Base-by-base conservation (phyloP, 2,797 vertebrate species). In the Tarsius wallacei region DNA sequence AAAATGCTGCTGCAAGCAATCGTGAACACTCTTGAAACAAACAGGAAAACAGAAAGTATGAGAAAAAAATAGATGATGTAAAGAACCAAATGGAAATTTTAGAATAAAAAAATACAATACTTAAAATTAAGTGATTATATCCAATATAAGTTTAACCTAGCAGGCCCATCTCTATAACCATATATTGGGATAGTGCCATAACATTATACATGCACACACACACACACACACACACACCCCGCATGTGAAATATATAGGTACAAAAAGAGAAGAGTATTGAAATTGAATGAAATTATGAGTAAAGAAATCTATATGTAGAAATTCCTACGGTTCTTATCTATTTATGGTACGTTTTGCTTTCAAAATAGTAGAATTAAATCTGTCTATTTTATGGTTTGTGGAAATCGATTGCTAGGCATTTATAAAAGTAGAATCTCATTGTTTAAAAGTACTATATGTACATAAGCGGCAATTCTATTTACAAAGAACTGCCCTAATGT, bases 401-500 rank as follows among this genome's bases (percentile, higher is more conserved):
- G 87, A 97, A 90, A 96, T 63, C 82, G 61, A 89, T 47, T 53
- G 15, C 64, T 96, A 73, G 57, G 33, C 68, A 94, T 71, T 93
- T 87, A 90, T 9, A 76, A 84, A 97, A 63, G 57, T 80, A 95
- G 70, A 96, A 91, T 53, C 68, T 42, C 57, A 71, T 95, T 96
- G 91, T 97, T 97, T 86, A 74, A 95, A 94, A 96, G 81, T 96
- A 82, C 93, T 91, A 90, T 94, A 70, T 96, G 94, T 96, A 96
- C 82, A 95, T 78, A 97, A 94, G 93, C 95, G 95, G 91, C 84
- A 96, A 93, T 86, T 92, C 90, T 96, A 81, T 97, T 97, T 98
- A 97, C 96, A 98, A 97, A 97, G 97, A 96, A 95, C 17, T 93
- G 90, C 93, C 87, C 93, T 97, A 97, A 97, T 97, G 83, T 94